Evolutionary conservation across 92 coral and sea anemone species (phyloP), one percentile per base, ranked within the genome.

Genomic region (Epizoanthus stellaris): DNA sequence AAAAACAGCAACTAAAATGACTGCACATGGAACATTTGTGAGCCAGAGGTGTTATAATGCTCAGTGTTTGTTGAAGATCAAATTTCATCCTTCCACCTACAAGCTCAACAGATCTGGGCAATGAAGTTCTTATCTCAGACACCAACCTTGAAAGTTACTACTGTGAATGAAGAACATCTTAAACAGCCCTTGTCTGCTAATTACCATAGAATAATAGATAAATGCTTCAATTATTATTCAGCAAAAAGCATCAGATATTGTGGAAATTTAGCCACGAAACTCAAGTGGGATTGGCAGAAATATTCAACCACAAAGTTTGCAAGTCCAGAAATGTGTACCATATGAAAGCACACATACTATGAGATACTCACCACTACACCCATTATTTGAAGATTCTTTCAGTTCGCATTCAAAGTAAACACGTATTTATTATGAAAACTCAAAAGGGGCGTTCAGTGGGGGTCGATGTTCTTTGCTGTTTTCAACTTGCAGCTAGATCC

Each of bases 401-500:
- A 61, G 20, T 19, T 12, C 71, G 65, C 20, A 21, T 52, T 21
- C 13, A 63, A 79, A 63, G 83, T 79, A 79, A 79, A 79, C 83
- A 79, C 53, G 40, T 63, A 47, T 61, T 79, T 64, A 79, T 79
- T 79, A 67, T 63, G 30, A 12, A 61, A n/a, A n/a, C n/a, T n/a
- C n/a, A n/a, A n/a, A 63, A 70, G 83, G 82, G 83, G 83, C 73
- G 83, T 79, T 79, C 70, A 25, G 42, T 11, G 30, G 72, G 42
- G 25, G 65, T 76, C 69, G 67, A 14, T 23, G 38, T 76, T 58
- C 15, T 63, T 56, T 79, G 72, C 83, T 79, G 72, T 64, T 79
- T 43, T 63, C 23, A 63, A 63, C 21, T 45, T 40, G 23, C 34
- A 19, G 21, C 42, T 8, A 19, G 19, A 43, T 63, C 65, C 83